Base-by-base conservation (phyloP, 35 echinoderm and acorn worm species). In the Eucidaris tribuloides region DNA sequence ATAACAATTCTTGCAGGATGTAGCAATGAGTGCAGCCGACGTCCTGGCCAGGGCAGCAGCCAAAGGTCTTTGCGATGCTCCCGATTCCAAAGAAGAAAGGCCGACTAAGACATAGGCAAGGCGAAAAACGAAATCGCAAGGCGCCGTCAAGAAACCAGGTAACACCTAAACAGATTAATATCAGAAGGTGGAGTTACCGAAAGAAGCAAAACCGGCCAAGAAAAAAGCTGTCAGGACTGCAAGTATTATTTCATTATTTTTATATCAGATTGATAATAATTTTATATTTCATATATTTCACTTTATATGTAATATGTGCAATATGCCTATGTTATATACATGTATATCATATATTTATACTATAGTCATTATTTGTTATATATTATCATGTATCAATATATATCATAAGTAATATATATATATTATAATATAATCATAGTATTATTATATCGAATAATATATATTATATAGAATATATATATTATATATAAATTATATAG, bases 1-100 rank as follows among this genome's bases (percentile, higher is more conserved):
- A 56, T 45, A 5, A 48, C 15, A 54, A 4, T 54, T n/a, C 37
- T 23, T 25, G n/a, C n/a, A 99, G 96, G 96, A 99, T 93, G 86
- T 93, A 62, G 86, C 90, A 14, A 85, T 99, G 86, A 99, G 86
- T 87, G 96, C 96, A 1, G 59, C 96, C 17, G 96, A 99, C 72
- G 89, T 99, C 45, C 39, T 99, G 4, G 96, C 96, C 58, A 83
- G 96, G 24, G 96, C 96, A 15, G 90, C 90, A 61, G 96, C 96
- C 66, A 99, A 99, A 68, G 96, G 96, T n/a, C 91, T 99, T 19
- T 97, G 89, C 58, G 71, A 81, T 61, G 35, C 58, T 6, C 83
- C 81, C 4, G 81, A 45, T 3, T 60, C 58, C 28, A 87, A 93
- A 59, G 50, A 65, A 71, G 59, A 56, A 14, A 70, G 90, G 23